Conservation (phyloP, 2,888 invertebrate genomes). For the Eupithecia abbreviata region DNA sequence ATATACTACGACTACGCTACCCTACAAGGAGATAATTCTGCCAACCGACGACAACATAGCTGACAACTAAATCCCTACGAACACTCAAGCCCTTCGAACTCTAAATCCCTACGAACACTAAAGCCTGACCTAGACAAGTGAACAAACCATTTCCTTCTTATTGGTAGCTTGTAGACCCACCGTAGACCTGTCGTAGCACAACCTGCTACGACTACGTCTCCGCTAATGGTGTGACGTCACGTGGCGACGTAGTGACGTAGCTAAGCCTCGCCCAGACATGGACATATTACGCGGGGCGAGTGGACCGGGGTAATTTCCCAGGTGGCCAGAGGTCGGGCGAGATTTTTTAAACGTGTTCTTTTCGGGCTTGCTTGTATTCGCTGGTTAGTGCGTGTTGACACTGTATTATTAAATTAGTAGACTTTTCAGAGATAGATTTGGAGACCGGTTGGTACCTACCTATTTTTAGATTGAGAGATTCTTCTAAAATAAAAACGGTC, state of each 20-base stretch:
- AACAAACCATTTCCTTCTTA: constrained; percentile 7
- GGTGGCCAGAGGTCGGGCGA: constrained; percentile 51
- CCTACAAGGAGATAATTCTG: neutral
- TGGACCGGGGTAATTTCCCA: constrained; percentile 60
- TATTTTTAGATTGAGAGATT: neutral
- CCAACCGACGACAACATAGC: neutral
- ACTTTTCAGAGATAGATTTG: neutral
- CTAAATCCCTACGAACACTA: neutral
- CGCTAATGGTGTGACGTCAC: neutral
- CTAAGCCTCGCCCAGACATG: constrained; percentile 49
- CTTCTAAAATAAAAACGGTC: neutral
- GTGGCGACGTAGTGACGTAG: constrained; percentile 21
- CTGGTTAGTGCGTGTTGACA: neutral
- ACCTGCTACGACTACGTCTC: neutral
- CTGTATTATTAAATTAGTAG: neutral
- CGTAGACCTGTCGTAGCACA: constrained; percentile 16
- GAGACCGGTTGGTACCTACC: neutral
- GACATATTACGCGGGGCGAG: constrained; percentile 55
- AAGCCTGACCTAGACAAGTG: neutral
- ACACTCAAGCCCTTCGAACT: neutral
- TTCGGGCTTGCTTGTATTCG: constrained; percentile 14
- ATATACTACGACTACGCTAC: neutral
- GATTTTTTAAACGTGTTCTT: constrained; percentile 25
- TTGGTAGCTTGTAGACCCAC: constrained; percentile 21
- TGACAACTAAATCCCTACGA: neutral